Evolutionary conservation across 2,797 vertebrate genomes (phyloP).

Genomic region (Thaleichthys pacificus): DNA sequence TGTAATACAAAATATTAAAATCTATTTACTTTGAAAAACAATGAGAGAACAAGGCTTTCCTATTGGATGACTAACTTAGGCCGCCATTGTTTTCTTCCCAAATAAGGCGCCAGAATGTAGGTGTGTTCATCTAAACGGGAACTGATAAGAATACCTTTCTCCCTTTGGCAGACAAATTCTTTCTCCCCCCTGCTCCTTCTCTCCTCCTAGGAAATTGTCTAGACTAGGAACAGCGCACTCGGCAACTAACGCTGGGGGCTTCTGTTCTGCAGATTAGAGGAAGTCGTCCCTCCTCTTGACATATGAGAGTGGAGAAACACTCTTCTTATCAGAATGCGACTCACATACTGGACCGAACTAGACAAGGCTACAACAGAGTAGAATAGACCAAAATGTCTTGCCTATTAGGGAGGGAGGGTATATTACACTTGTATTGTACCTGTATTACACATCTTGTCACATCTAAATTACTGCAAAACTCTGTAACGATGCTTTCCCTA

Average conservation of each 20-base stretch:
- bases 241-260: constrained; percentile 10
- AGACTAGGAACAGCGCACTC: constrained; percentile 32
- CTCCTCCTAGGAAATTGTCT: constrained; percentile 41
- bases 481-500: too few relatives aligned
- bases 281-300: constrained; percentile 7
- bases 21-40: neutral
- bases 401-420: too few relatives aligned
- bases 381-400: too few relatives aligned
- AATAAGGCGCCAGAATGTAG: neutral
- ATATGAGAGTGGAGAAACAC: constrained; percentile 3
- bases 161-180: constrained; percentile 20
- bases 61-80: neutral
- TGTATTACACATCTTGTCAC: too few relatives aligned
- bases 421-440: too few relatives aligned
- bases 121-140: constrained; percentile 11
- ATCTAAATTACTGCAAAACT: too few relatives aligned
- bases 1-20: too few relatives aligned
- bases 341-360: neutral
- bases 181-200: neutral
- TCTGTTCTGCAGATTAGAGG: constrained; percentile 17
- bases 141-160: constrained; percentile 24
- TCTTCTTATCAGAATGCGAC: constrained; percentile 6
- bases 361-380: too few relatives aligned
- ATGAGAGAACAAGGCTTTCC: neutral
- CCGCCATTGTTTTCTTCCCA: neutral